phyloP scores from a whole-genome alignment of 2,888 invertebrate genomes.

The Bugulina stolonifera region DNA sequence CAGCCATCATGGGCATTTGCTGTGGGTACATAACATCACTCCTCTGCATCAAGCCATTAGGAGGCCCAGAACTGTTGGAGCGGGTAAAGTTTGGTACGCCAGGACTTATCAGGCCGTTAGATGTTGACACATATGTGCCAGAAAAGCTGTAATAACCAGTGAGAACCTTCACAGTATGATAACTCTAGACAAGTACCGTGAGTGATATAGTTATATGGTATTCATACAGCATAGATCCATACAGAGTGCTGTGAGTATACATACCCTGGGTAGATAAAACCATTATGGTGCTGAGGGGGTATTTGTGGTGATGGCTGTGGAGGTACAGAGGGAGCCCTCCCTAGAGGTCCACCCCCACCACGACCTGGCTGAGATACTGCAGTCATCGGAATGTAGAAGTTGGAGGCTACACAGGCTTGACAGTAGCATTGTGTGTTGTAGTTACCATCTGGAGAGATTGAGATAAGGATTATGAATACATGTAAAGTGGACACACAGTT shows the following conservation, averaged over 20 bases:
- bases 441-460: neutral
- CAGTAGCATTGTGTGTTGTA: neutral
- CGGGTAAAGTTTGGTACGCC: neutral
- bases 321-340: neutral
- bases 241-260: no score
- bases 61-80: neutral
- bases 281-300: constrained; percentile 11
- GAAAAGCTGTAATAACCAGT: constrained; percentile 7
- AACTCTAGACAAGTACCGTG: no score
- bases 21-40: constrained; percentile 7
- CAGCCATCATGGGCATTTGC: neutral
- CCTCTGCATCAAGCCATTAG: constrained; percentile 1
- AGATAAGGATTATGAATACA: no score
- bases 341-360: neutral
- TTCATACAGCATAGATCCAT: no score
- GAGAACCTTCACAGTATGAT: no score
- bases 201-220: no score
- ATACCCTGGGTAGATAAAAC: neutral
- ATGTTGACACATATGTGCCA: neutral
- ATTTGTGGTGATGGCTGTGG: neutral
- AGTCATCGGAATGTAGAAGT: neutral
- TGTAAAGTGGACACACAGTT: no score
- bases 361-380: neutral
- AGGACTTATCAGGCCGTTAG: constrained; percentile 15
- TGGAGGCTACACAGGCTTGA: no score